Evolutionary conservation across 2,113 vertebrate genomes (phyloP).

Genomic region (Eptatretus burgeri): DNA sequence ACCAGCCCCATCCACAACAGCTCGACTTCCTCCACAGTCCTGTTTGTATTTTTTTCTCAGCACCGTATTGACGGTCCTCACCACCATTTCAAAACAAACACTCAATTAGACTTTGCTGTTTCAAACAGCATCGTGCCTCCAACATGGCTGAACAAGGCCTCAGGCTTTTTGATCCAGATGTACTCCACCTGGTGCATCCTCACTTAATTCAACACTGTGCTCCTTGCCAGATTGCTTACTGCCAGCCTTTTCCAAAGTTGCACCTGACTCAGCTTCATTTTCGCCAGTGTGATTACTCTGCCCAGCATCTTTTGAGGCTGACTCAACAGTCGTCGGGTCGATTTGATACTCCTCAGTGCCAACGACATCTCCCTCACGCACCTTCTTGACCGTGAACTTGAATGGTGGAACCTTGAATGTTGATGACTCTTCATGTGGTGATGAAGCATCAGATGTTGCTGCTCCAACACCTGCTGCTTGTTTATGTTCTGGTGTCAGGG

Average conservation of each 20-base stretch:
- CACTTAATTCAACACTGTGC: not conserved
- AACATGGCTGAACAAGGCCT: not conserved
- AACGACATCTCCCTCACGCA: constrained; percentile 20
- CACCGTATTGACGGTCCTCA: too few species aligned
- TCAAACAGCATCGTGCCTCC: not conserved
- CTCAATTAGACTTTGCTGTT: too few species aligned
- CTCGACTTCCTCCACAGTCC: too few species aligned
- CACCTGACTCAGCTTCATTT: not conserved
- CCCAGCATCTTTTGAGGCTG: not conserved
- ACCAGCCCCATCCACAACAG: too few species aligned
- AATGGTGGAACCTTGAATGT: constrained; percentile 45
- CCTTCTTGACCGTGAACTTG: constrained; percentile 40
- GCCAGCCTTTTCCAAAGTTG: not conserved
- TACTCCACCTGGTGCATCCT: not conserved
- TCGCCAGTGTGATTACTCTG: not conserved
- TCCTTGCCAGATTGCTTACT: not conserved
- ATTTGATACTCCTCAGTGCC: not conserved
- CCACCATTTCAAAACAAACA: too few species aligned
- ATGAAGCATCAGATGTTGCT: constrained; percentile 22
- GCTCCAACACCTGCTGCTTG: constrained; percentile 23
- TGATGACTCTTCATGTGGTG: constrained; percentile 6
- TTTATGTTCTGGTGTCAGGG: constrained; percentile 42
- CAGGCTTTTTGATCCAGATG: not conserved
- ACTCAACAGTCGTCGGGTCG: constrained; percentile 1
- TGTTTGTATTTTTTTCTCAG: too few species aligned